These are phyloP conservation scores for Iguana delicatissima DNA, from an alignment of 2,797 vertebrate genomes.

Conservation along the genomic window DNA sequence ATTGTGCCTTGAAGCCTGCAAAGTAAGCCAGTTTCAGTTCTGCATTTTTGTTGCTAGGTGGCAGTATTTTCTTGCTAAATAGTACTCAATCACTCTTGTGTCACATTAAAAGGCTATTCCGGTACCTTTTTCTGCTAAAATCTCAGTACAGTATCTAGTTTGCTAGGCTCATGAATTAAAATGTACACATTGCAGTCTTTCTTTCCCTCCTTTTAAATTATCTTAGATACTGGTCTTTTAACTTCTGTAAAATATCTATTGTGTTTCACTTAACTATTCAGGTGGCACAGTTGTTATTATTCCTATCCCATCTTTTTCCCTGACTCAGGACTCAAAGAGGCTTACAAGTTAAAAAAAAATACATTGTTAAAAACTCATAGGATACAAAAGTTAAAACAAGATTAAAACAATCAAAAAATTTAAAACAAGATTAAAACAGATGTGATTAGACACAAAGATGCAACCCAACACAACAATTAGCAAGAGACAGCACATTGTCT, in stretches of 20 bases:
- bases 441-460: too few relatives aligned
- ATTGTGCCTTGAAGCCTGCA: too few relatives aligned
- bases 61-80: slow-evolving; percentile 22
- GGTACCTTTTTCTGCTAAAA: neutral
- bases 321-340: too few relatives aligned
- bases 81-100: neutral
- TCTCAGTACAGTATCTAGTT: neutral
- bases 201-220: neutral
- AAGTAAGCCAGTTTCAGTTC: neutral
- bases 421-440: too few relatives aligned
- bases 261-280: neutral
- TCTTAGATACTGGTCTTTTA: neutral
- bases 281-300: neutral
- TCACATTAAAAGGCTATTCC: neutral
- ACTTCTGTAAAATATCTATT: neutral
- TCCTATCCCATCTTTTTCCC: too few relatives aligned
- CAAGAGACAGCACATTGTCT: too few relatives aligned
- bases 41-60: slow-evolving; percentile 17
- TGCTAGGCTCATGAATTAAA: neutral
- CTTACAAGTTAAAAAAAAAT: too few relatives aligned
- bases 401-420: too few relatives aligned
- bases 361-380: too few relatives aligned
- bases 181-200: neutral
- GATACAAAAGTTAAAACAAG: too few relatives aligned
- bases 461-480: too few relatives aligned